Evolutionary conservation across 2,113 vertebrate genomes (phyloP).

Genomic region (Rhodinocichla rosea): DNA sequence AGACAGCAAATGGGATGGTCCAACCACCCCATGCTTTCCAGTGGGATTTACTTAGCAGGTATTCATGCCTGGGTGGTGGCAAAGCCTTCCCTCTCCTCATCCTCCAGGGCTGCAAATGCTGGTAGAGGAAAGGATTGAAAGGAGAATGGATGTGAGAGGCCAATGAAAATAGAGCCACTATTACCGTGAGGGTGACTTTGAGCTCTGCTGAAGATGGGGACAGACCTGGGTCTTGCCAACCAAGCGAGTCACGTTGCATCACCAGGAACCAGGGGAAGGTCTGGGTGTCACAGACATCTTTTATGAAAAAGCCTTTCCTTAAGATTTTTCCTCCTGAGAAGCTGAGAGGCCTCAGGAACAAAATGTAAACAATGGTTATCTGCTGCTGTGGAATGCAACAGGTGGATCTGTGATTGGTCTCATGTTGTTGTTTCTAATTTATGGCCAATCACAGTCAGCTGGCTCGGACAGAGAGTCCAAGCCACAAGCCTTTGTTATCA

Average conservation of each 20-base stretch:
- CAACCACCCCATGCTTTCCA: neutral
- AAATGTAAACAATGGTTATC: no score
- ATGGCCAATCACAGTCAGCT: no score
- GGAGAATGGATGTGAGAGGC: neutral
- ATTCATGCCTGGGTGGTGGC: neutral
- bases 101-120: neutral
- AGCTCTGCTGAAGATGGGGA: neutral
- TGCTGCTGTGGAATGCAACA: no score
- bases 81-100: neutral
- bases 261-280: neutral
- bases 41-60: neutral
- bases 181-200: neutral
- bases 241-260: accelerated
- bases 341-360: no score
- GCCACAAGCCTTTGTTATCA: no score
- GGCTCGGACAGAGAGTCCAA: no score
- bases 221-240: neutral
- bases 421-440: no score
- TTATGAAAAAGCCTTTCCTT: no score
- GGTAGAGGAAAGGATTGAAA: neutral
- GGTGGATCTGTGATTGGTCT: no score
- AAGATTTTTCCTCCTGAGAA: no score
- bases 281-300: neutral
- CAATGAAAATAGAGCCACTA: neutral
- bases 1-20: neutral